Base-by-base conservation (phyloP, 2,888 invertebrate species). In the Timema cristinae region DNA sequence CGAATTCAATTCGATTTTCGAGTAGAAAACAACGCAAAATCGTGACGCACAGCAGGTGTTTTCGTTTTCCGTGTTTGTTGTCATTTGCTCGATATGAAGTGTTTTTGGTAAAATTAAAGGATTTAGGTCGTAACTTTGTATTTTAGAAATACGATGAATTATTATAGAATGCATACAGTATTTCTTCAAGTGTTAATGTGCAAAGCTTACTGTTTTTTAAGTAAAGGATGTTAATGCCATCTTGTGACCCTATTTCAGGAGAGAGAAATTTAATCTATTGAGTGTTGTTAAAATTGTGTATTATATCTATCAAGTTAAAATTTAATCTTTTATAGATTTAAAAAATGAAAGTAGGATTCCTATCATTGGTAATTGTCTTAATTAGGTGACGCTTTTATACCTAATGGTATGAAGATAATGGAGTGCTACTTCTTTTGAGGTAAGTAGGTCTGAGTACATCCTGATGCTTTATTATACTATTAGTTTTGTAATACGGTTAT, bases 241-340 rank as follows among this genome's bases (percentile, higher is more conserved):
- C 75, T 75, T 75, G 75, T 75, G 75, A 75, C 75, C 75, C 75
- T 75, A 75, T 74, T 75, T 73, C 75, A 67, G 68, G 73, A 71
- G 71, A 73, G 68, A 73, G 73, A 69, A 73, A 71, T 68, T 47
- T 70, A 47, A 66, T 63, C 6, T 66, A 70, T 51, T 16, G 13
- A 47, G 50, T 16, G 47, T 16, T 51, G 7, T 51, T 47, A 50
- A 10, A 52, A 68, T 16, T 51, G 54, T 68, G 68, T 52, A 13
- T n/a, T 32, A 13, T 68, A 52, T 7, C 8, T 6, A 16, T 16
- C 32, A 16, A 15, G 49, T 16, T n/a, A 11, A 61, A 47, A 16
- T 11, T 7, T 61, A 7, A 47, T 61, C 47, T 61, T 16, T 6
- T 13, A 13, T 4, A 61, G 13, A 47, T 16, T 47, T 61, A n/a